phyloP scores from a whole-genome alignment of 2,113 vertebrate species.

The Corydoras maculifer region DNA sequence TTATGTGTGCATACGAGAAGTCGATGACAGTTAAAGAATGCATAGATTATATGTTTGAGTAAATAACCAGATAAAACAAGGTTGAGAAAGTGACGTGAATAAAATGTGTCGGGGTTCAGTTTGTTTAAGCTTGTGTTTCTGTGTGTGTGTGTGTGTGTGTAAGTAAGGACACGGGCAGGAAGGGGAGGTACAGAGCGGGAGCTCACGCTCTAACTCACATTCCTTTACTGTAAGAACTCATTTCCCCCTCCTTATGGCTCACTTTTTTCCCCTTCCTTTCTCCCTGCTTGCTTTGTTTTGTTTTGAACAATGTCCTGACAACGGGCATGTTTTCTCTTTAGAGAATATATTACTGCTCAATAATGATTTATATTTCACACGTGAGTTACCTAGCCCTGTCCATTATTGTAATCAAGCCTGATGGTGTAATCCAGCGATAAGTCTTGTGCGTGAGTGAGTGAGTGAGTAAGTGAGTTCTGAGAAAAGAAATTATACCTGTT shows the following conservation, averaged over 20 bases:
- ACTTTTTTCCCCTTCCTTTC: slow-evolving; percentile 29
- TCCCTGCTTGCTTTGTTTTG: slow-evolving; percentile 29
- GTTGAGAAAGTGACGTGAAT: neutral
- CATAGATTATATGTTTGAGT: slow-evolving; percentile 45
- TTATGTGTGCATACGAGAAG: slow-evolving; percentile 24
- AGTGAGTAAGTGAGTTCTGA: neutral
- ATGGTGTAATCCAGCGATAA: neutral
- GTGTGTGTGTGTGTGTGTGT: slow-evolving; percentile 33
- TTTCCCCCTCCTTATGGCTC: slow-evolving; percentile 39
- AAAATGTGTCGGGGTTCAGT: neutral
- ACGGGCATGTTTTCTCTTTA: slow-evolving; percentile 22
- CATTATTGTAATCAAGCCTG: slow-evolving; percentile 7
- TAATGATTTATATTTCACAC: slow-evolving; percentile 6
- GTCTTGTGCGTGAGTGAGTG: neutral
- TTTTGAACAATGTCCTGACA: slow-evolving; percentile 33
- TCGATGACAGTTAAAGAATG: slow-evolving; percentile 46
- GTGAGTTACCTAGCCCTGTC: neutral
- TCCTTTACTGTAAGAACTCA: slow-evolving; percentile 49
- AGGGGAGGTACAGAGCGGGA: slow-evolving; percentile 45
- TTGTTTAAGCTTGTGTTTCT: neutral
- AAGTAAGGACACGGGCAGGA: slow-evolving; percentile 42
- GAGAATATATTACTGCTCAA: slow-evolving; percentile 1
- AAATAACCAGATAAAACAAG: slow-evolving; percentile 27
- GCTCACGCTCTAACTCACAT: slow-evolving; percentile 45
- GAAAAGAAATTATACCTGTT: too few species aligned